These are phyloP conservation scores for Myotis daubentonii DNA, from an alignment of 2,797 vertebrate genomes.

Conservation along the genomic window DNA sequence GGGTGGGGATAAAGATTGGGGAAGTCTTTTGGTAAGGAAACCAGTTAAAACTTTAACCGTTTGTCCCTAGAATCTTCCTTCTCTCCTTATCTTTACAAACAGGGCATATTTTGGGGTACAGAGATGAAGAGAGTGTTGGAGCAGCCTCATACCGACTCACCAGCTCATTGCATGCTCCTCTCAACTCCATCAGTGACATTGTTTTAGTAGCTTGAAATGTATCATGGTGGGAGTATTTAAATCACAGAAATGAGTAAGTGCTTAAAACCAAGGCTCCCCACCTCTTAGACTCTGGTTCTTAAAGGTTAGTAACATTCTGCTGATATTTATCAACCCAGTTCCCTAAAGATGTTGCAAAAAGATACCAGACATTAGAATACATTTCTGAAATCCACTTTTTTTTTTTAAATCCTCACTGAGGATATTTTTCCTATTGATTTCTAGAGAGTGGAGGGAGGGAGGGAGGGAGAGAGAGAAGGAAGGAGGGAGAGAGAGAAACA, in stretches of 20 bases:
- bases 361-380: not conserved
- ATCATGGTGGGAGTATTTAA: not conserved
- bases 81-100: not conserved
- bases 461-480: no score
- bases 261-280: not conserved
- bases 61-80: not conserved
- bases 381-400: not conserved
- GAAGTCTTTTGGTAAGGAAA: not conserved
- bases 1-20: not conserved
- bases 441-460: no score
- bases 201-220: not conserved
- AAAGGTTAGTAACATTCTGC: not conserved
- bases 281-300: not conserved
- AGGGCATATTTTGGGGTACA: not conserved
- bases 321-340: not conserved
- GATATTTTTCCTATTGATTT: not conserved
- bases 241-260: not conserved
- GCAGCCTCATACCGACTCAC: not conserved
- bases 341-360: not conserved
- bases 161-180: fast-evolving
- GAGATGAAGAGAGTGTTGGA: no score
- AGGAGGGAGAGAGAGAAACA: not conserved
- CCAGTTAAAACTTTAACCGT: not conserved
- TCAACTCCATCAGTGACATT: not conserved
- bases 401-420: not conserved